Evolutionary conservation across 1,140 invertebrate genomes (phyloP).

Genomic region (Dendroctonus ponderosae): DNA sequence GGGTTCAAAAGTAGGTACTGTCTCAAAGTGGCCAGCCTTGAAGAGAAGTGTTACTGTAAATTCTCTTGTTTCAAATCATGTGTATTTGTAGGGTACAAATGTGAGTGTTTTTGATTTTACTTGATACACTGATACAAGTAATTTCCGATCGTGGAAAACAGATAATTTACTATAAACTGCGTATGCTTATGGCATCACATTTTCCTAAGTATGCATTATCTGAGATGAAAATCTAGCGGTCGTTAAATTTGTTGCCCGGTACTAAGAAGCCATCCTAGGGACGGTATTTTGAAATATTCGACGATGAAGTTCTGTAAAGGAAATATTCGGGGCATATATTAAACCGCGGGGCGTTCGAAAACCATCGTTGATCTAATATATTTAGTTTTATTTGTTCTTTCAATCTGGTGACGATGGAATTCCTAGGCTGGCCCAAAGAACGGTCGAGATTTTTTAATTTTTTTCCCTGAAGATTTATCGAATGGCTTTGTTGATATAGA

Average conservation of each 20-base stretch:
- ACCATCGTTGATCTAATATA: slow-evolving; percentile 12
- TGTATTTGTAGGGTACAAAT: too few species aligned
- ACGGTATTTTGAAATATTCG: slow-evolving; percentile 13
- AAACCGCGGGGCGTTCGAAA: slow-evolving; percentile 16
- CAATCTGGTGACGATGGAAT: neutral
- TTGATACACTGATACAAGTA: too few species aligned
- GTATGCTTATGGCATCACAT: too few species aligned
- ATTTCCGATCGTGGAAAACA: too few species aligned
- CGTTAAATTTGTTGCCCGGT: slow-evolving; percentile 14
- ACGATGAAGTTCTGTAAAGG: slow-evolving; percentile 14
- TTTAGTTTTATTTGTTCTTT: slow-evolving; percentile 3
- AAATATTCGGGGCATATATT: slow-evolving; percentile 11
- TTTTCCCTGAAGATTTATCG: slow-evolving; percentile 17
- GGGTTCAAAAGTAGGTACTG: too few species aligned
- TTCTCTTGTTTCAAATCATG: too few species aligned
- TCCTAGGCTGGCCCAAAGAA: neutral
- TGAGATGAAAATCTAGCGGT: slow-evolving; percentile 4
- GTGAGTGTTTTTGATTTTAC: too few species aligned
- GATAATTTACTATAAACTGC: too few species aligned
- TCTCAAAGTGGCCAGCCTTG: too few species aligned
- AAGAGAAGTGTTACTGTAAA: too few species aligned
- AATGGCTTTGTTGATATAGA: slow-evolving; percentile 2
- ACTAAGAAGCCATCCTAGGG: slow-evolving; percentile 10
- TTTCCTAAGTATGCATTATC: neutral
- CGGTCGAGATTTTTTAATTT: slow-evolving; percentile 3